Evolutionary conservation across 23 tunicate genomes (phyloP), one percentile per base, ranked within the genome.

Genomic region (Trididemnum miniatum): DNA sequence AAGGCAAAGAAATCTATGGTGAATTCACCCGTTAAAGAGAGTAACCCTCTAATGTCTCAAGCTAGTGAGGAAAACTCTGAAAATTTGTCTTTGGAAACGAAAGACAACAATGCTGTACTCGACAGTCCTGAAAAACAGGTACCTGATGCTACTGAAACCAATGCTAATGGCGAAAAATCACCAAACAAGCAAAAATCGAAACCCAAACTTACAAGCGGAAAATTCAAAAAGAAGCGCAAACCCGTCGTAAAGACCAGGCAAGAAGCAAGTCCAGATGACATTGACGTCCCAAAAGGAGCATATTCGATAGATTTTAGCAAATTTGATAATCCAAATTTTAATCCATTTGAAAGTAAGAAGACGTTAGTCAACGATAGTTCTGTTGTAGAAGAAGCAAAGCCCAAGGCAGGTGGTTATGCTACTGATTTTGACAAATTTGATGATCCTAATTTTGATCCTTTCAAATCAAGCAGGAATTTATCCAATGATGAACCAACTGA

Each of bases 381-480:
- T 15, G 38, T 24, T 77, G 26, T 73, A 7, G 25, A 34, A 4
- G 5, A 69, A n/a, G 5, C 75, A 4, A 69, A 69, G 39, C 9
- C 59, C 9, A 39, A 73, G 59, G 59, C 79, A 28, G 91, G 91
- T 2, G 51, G 87, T 0, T 88, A 88, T 52, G 57, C 81, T 32
- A 77, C 83, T 35, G 87, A 88, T 50, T 83, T 88, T n/a, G 71
- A 72, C 75, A 81, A 87, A 27, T 60, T 81, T 71, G 87, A 88
- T 51, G 76, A 75, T 31, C 80, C 73, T 28, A 75, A 84, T 54
- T 75, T 71, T 74, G 93, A 88, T 50, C 93, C 93, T 20, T 88
- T 88, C 36, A 88, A 87, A 64, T 37, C 91, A 2, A 71, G 60
- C 28, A 87, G 81, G 57, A 54, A 82, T 20, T 25, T 84, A 0